Evolutionary conservation across 2,888 invertebrate species (phyloP).

Genomic region (Dioctria rufipes): DNA sequence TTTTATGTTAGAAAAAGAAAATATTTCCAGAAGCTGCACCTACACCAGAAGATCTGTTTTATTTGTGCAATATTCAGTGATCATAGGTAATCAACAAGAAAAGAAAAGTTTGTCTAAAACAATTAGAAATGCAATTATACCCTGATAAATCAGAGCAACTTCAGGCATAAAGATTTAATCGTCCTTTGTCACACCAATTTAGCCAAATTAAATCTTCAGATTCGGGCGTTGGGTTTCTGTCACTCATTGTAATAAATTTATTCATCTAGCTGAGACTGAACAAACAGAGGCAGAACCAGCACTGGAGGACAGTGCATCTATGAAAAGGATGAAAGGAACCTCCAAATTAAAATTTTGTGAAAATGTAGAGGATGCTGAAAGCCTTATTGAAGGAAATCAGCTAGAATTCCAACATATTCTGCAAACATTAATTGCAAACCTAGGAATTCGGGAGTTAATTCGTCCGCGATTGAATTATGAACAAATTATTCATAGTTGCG

Average conservation of each 20-base stretch:
- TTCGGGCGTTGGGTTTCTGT: slow-evolving; percentile 59
- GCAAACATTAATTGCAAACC: too few relatives aligned
- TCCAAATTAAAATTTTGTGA: slow-evolving; percentile 63
- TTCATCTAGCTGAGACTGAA: slow-evolving; percentile 1
- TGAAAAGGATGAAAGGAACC: slow-evolving; percentile 60
- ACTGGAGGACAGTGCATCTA: neutral
- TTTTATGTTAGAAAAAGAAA: slow-evolving; percentile 3
- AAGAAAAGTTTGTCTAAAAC: slow-evolving; percentile 65
- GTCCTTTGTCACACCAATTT: slow-evolving; percentile 64
- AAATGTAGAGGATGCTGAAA: too few relatives aligned
- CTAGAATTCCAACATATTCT: too few relatives aligned
- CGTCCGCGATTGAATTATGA: too few relatives aligned
- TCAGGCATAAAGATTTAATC: slow-evolving; percentile 64
- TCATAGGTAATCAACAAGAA: slow-evolving; percentile 61
- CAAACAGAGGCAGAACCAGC: neutral
- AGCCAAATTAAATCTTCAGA: slow-evolving; percentile 2
- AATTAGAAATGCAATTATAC: slow-evolving; percentile 65
- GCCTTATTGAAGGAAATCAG: too few relatives aligned
- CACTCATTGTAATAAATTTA: slow-evolving; percentile 61
- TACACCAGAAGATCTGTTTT: slow-evolving; percentile 65
- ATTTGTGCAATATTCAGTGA: slow-evolving; percentile 64
- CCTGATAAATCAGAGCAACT: slow-evolving; percentile 64
- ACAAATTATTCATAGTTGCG: too few relatives aligned
- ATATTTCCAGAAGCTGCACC: slow-evolving; percentile 61
- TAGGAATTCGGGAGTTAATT: too few relatives aligned